These are phyloP conservation scores for Neodiprion fabricii DNA, from an alignment of 1,140 invertebrate species.

Conservation along the genomic window DNA sequence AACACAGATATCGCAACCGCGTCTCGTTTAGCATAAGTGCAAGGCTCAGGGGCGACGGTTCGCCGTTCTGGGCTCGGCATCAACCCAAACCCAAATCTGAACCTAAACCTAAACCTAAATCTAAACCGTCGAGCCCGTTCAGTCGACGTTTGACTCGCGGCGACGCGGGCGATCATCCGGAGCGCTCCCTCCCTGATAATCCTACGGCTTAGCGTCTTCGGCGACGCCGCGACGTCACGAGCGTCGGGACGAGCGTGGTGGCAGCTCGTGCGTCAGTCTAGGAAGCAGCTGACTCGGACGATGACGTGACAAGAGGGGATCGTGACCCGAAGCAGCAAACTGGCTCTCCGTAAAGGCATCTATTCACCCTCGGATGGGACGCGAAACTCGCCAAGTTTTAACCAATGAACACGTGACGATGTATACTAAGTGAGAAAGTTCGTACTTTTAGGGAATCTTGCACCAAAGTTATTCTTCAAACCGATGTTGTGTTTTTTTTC, in stretches of 20 bases:
- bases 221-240: no score
- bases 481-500: no score
- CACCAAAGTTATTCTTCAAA: no score
- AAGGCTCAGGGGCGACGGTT: not conserved
- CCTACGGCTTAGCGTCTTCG: no score
- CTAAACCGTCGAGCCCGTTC: not conserved
- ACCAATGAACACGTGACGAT: no score
- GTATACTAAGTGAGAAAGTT: no score
- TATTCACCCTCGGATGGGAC: no score
- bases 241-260: not conserved
- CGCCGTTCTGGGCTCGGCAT: not conserved
- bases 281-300: not conserved
- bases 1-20: not conserved
- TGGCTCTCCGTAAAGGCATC: no score
- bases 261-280: not conserved
- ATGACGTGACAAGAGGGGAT: not conserved
- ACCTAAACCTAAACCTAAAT: not conserved
- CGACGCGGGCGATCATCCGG: not conserved
- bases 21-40: slow-evolving; percentile 4
- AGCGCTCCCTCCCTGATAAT: not conserved
- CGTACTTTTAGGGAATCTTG: no score
- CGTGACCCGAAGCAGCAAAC: not conserved
- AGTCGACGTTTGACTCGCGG: slow-evolving; percentile 3
- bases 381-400: no score
- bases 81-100: not conserved